phyloP scores from a whole-genome alignment of 2,888 invertebrate species.

The Melikaiella ostensackeni region DNA sequence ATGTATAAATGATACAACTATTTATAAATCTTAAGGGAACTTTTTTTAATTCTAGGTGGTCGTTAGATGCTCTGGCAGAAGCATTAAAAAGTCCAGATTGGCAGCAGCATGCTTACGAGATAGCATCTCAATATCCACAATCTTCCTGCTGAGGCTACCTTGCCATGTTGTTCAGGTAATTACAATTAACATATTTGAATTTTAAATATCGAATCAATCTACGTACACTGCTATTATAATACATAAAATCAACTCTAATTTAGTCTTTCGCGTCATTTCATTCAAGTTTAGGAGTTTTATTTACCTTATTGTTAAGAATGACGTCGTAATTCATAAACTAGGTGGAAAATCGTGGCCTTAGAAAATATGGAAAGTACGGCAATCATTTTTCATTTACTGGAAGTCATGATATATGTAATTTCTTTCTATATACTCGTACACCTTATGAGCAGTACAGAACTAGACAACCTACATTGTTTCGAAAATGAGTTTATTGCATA shows the following conservation, averaged over 20 bases:
- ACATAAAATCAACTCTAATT: not conserved
- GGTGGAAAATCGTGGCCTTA: not conserved
- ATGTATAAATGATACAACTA: not conserved
- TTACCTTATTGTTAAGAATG: no score
- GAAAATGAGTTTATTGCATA: no score
- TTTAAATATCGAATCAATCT: slow-evolving; percentile 22
- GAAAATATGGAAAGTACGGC: not conserved
- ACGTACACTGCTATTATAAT: not conserved
- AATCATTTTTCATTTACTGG: not conserved
- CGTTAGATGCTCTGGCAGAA: slow-evolving; percentile 68
- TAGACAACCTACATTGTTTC: no score
- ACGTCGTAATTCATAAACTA: no score
- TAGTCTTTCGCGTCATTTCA: no score
- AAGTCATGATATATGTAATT: not conserved
- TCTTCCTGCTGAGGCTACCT: slow-evolving; percentile 72
- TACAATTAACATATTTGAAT: slow-evolving; percentile 9
- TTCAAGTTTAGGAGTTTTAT: not conserved
- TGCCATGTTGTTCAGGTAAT: slow-evolving; percentile 76
- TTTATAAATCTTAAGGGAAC: not conserved
- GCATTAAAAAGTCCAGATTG: slow-evolving; percentile 67
- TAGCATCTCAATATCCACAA: slow-evolving; percentile 68
- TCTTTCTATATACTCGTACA: not conserved
- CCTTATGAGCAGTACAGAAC: no score
- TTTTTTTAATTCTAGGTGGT: slow-evolving; percentile 68
- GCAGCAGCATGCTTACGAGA: slow-evolving; percentile 71